phyloP scores from a whole-genome alignment of 2,113 vertebrate species.

The Chionomys nivalis region DNA sequence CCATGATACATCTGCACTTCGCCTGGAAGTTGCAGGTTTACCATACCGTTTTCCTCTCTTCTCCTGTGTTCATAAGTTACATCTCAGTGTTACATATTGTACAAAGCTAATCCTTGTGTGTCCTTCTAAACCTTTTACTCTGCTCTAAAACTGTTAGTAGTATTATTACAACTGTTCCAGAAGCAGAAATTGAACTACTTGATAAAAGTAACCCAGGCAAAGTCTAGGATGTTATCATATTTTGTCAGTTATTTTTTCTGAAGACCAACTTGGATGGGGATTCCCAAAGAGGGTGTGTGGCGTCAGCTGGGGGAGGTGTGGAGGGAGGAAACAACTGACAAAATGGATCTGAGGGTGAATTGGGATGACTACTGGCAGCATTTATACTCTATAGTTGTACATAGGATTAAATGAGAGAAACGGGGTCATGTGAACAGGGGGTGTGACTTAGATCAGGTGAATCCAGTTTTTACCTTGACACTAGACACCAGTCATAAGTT shows the following conservation, averaged over 20 bases:
- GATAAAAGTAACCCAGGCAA: neutral
- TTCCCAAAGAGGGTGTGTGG: neutral
- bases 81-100: neutral
- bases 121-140: constrained; percentile 22
- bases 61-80: neutral
- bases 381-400: neutral
- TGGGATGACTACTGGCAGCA: neutral
- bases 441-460: neutral
- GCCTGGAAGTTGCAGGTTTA: neutral
- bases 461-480: neutral
- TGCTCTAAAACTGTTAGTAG: neutral
- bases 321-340: neutral
- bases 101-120: neutral
- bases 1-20: neutral
- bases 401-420: neutral
- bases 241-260: neutral
- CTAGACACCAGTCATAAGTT: neutral
- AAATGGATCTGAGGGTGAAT: neutral
- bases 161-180: neutral
- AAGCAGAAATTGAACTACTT: neutral
- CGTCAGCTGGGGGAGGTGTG: too few relatives aligned
- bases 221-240: neutral
- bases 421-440: neutral
- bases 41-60: neutral
- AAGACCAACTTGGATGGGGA: neutral